Evolutionary conservation across 2,888 invertebrate genomes (phyloP), one percentile per base, ranked within the genome.

Genomic region (Amphimallon solstitiale): DNA sequence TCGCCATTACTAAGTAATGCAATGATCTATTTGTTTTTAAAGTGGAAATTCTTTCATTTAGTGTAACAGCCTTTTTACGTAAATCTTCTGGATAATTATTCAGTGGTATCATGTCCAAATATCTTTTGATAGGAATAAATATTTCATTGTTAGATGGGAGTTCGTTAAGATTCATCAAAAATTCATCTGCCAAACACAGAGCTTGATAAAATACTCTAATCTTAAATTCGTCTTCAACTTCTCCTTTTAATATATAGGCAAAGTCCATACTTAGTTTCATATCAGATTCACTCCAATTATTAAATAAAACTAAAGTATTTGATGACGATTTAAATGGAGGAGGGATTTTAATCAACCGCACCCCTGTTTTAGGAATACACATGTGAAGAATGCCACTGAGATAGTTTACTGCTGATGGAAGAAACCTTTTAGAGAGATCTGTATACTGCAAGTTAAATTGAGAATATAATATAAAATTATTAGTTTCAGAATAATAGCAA

Each of bases 321-420:
- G 75, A 76, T 6, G 84, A 84, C 23, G 85, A 80, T 76, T 87
- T 87, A 72, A 93, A 93, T 0, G 93, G 92, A 2, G 90, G 90
- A 9, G 88, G 81, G 0, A 90, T 84, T 85, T 89, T 89, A 14
- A 89, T 80, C 0, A 87, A 81, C 75, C 86, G 86, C 54, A 88
- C 81, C 46, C 86, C 77, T 1, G 85, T 82, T 66, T 90, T 90
- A 10, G 90, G 88, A 3, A 90, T 85, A 12, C 90, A 87, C 80
- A 94, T 79, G 78, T 90, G 90, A 60, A 97, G 79, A 60, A 94
- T 81, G 0, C 95, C 94, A 69, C 88, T 83, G 5, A 97, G 83
- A 76, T 91, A 96, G 78, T 92, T 94, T 0, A 96, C 83, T 0
- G 88, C 91, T 12, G 93, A 89, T 0, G 97, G 95, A 15, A 92